Conservation (phyloP, 2,113 vertebrate species). For the Hipposideros armiger region DNA sequence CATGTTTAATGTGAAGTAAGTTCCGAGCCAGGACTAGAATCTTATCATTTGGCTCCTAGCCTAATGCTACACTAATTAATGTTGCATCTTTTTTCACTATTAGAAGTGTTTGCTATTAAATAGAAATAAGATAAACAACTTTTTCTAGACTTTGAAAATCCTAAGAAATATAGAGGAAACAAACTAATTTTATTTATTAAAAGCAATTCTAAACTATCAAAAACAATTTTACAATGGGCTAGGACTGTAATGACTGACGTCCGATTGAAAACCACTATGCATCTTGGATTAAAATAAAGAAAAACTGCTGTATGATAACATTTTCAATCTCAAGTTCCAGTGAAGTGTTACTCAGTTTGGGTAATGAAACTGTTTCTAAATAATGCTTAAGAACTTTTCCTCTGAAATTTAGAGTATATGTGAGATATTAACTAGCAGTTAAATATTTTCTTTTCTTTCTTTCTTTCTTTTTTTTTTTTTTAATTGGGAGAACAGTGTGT, state of each 20-base stretch:
- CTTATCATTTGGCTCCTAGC: not conserved
- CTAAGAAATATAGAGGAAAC: not conserved
- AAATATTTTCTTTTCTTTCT: slow-evolving; percentile 48
- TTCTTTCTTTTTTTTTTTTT: no score
- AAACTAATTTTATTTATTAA: slow-evolving; percentile 21
- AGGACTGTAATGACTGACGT: not conserved
- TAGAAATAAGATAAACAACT: not conserved
- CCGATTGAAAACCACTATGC: not conserved
- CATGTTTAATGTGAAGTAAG: not conserved
- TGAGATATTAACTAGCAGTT: not conserved
- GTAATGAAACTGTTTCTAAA: slow-evolving; percentile 23
- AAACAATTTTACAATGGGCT: not conserved
- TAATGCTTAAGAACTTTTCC: not conserved
- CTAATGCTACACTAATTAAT: not conserved
- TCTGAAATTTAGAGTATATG: not conserved
- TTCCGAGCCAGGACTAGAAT: not conserved
- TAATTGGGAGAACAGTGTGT: no score
- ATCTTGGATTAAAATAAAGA: slow-evolving; percentile 36
- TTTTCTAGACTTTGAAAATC: slow-evolving; percentile 41
- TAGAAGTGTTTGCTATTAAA: slow-evolving; percentile 24
- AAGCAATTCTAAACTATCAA: not conserved
- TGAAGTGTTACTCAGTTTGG: slow-evolving; percentile 34
- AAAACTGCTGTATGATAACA: not conserved
- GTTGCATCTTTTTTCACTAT: not conserved
- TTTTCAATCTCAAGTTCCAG: not conserved